phyloP scores from a whole-genome alignment of 1,140 invertebrate genomes.

The Drosophila sucinea region DNA sequence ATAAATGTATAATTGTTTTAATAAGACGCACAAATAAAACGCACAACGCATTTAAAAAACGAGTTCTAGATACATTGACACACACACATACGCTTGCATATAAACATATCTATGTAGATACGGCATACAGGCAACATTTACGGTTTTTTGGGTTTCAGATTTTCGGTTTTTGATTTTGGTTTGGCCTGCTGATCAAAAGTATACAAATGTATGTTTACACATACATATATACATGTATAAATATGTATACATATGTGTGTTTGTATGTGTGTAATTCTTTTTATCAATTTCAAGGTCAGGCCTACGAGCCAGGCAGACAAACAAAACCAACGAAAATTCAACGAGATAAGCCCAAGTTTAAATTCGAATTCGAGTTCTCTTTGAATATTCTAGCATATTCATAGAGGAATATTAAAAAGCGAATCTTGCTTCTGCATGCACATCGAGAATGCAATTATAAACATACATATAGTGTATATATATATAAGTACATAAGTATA shows the following conservation, averaged over 20 bases:
- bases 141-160: slow-evolving; percentile 22
- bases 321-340: slow-evolving; percentile 8
- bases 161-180: slow-evolving; percentile 11
- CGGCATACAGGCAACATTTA: slow-evolving; percentile 4
- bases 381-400: slow-evolving; percentile 9
- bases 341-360: slow-evolving; percentile 5
- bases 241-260: not conserved
- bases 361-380: not conserved
- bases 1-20: slow-evolving; percentile 31
- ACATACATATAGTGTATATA: not conserved
- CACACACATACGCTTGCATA: slow-evolving; percentile 3
- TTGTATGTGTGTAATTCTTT: not conserved
- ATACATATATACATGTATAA: not conserved
- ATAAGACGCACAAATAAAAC: slow-evolving; percentile 58
- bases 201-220: slow-evolving; percentile 9
- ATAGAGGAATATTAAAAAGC: not conserved
- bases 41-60: slow-evolving; percentile 72
- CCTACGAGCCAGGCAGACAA: slow-evolving; percentile 1
- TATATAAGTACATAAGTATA: not conserved
- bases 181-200: slow-evolving; percentile 24
- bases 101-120: slow-evolving; percentile 4
- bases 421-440: not conserved
- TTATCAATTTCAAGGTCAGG: slow-evolving; percentile 20
- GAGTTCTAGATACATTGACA: slow-evolving; percentile 51
- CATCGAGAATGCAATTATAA: not conserved